These are phyloP conservation scores for Lepus oiostolus DNA, from an alignment of 2,797 vertebrate species.

Conservation along the genomic window DNA sequence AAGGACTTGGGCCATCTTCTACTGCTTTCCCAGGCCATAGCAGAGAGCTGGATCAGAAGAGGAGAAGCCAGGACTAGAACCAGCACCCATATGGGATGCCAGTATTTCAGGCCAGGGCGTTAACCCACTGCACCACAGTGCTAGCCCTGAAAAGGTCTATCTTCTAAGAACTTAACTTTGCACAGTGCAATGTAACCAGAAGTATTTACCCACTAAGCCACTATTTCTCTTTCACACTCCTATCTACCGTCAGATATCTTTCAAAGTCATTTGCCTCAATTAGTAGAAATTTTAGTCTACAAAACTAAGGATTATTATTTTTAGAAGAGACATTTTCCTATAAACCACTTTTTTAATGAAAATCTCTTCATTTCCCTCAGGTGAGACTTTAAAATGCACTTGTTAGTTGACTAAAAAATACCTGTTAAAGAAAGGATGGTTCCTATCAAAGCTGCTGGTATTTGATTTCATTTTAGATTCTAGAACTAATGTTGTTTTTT, in stretches of 20 bases:
- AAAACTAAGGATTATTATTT: conserved; percentile 30
- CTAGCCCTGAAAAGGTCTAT: not conserved
- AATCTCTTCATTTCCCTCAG: conserved; percentile 57
- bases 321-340: conserved; percentile 16
- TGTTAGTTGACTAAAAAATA: conserved; percentile 80
- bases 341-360: conserved; percentile 56
- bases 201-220: not conserved
- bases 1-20: too few relatives aligned
- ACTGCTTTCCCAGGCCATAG: too few relatives aligned
- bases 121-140: too few relatives aligned
- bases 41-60: too few relatives aligned
- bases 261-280: not conserved
- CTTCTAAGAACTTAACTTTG: not conserved
- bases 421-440: conserved; percentile 79
- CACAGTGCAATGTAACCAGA: not conserved
- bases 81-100: too few relatives aligned
- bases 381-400: conserved; percentile 68
- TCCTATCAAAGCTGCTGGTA: conserved; percentile 86
- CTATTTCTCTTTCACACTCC: not conserved
- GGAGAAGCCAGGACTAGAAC: too few relatives aligned
- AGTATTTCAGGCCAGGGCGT: too few relatives aligned
- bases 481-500: conserved; percentile 86
- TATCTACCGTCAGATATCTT: not conserved
- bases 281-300: not conserved
- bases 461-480: conserved; percentile 88